Base-by-base conservation (phyloP, 2,113 vertebrate species). In the Oreocharis arfaki region DNA sequence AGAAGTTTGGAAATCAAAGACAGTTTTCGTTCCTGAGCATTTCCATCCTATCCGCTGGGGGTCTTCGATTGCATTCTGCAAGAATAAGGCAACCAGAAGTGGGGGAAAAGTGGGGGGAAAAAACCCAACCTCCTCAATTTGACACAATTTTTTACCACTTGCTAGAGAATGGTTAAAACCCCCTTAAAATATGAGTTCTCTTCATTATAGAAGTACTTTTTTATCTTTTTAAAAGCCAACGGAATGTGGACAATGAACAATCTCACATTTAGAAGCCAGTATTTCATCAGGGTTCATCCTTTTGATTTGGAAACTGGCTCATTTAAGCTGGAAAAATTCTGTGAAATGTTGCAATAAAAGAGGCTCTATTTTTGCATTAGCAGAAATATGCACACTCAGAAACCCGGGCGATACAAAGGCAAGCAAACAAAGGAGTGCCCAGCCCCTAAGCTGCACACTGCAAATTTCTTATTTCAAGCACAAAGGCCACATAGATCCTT, bases 241-340 rank as follows among this genome's bases (percentile, higher is more conserved):
- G 73, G 93, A 94, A 95, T 94, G 83, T 39, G 64, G 60, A 93
- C 93, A 95, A 88, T 84, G 90, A 96, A 96, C 30, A 87, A 93
- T 82, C 95, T 94, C 92, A 61, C 60, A 86, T 95, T 68, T 41
- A 78, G 65, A 79, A 81, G 93, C 92, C 95, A 96, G 70, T 73
- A 87, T 96, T 96, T 97, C 90, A 89, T 90, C 56, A 42, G 90
- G 42, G 52, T 71, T 94, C 88, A 86, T 94, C 87, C 94, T 84
- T 92, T 94, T 96, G 73, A 95, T 94, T 90, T 95, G 90, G 92
- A 96, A 96, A 96, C 49, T 96, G 88, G 86, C 90, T 96, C 73
- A 50, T 94, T 95, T 84, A 49, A 52, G 69, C 83, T 93, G 96
- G 96, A 96, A 97, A 96, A 95, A 76, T 86, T 87, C 88, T 89